phyloP scores from a whole-genome alignment of 2,888 invertebrate species.

The Zonitis immaculata region DNA sequence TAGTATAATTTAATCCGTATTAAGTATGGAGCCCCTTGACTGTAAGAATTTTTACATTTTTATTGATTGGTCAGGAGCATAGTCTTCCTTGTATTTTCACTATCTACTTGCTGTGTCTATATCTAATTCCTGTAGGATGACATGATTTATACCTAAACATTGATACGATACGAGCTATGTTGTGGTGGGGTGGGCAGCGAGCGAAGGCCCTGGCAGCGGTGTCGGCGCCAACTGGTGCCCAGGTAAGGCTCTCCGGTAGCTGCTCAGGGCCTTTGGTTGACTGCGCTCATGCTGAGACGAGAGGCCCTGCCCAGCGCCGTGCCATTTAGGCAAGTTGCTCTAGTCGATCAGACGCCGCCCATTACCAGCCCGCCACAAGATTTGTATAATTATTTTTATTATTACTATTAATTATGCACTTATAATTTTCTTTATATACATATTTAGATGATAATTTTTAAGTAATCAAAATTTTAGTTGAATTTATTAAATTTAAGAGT shows the following conservation, averaged over 20 bases:
- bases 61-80: constrained; percentile 27
- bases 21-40: constrained; percentile 20
- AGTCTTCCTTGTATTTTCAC: constrained; percentile 29
- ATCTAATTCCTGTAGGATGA: constrained; percentile 31
- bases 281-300: constrained; percentile 43
- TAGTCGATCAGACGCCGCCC: constrained; percentile 9
- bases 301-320: constrained; percentile 47
- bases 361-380: constrained; percentile 9
- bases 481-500: background rate
- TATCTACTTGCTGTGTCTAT: constrained; percentile 37
- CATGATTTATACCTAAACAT: constrained; percentile 29
- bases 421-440: constrained; percentile 11
- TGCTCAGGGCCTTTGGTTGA: constrained; percentile 50
- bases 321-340: background rate
- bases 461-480: background rate
- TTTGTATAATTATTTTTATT: constrained; percentile 2
- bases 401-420: constrained; percentile 4
- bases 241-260: constrained; percentile 48
- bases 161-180: constrained; percentile 40
- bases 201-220: constrained; percentile 44
- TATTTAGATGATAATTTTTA: background rate
- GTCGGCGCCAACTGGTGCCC: constrained; percentile 37
- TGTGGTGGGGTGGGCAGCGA: constrained; percentile 40
- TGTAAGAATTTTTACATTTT: constrained; percentile 31
- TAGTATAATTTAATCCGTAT: constrained; percentile 18